Evolutionary conservation across 2,888 invertebrate species (phyloP), one percentile per base, ranked within the genome.

Genomic region (Thysanoteuthis rhombus): DNA sequence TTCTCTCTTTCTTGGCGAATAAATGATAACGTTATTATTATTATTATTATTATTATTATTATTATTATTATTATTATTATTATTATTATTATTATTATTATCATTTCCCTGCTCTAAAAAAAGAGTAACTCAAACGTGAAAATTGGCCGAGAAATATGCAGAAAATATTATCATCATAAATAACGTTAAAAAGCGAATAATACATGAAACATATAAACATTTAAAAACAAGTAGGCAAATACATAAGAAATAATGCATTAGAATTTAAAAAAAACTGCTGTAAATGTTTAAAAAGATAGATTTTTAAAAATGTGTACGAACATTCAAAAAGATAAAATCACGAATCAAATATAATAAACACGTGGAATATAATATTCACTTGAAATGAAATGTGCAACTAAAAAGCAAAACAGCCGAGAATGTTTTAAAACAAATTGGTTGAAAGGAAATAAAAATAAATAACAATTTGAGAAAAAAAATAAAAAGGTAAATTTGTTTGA

Each of bases 401-500:
- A 36, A n/a, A 36, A 75, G 2, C n/a, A 36, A 3, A 75, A 75
- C 12, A 12, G 10, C 75, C n/a, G 1, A n/a, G 75, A 75, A 75
- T 75, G 75, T 75, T 75, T 75, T 75, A n/a, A 75, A 75, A 75
- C n/a, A 75, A 75, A 75, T 75, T 75, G 75, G n/a, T 75, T n/a
- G n/a, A 75, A 75, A 75, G 12, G 36, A 75, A 75, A 75, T 12
- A 75, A 75, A 16, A 75, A n/a, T 58, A 12, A 22, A 22, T 1
- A 22, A 52, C 2, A 36, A 75, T n/a, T 16, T 4, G 36, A 75
- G 16, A 36, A n/a, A 36, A 75, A 25, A 16, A 12, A 75, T n/a
- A 75, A n/a, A 36, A 36, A 75, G 12, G n/a, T 75, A 75, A 75
- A 75, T n/a, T 75, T 52, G 52, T n/a, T 75, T 75, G 75, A 75